phyloP scores from a whole-genome alignment of 2,797 vertebrate species.

The Eulemur rubriventer region DNA sequence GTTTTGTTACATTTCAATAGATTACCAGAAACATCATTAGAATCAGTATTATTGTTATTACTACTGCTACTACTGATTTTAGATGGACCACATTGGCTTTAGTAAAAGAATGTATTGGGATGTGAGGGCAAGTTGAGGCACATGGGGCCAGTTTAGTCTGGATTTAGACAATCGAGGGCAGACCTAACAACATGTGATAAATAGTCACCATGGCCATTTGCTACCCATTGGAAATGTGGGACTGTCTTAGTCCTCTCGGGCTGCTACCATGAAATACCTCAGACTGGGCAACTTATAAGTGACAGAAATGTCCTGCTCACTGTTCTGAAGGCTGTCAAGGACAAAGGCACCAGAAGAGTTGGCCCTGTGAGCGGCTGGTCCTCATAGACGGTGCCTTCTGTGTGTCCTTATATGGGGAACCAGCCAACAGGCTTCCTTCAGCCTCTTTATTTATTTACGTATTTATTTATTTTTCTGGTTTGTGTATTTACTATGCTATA shows the following conservation, averaged over 20 bases:
- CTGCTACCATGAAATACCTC: neutral
- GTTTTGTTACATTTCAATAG: neutral
- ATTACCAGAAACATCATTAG: neutral
- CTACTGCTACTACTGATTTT: neutral
- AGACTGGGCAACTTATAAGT: neutral
- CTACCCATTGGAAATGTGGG: accelerated
- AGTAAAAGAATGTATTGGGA: neutral
- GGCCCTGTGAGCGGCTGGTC: neutral
- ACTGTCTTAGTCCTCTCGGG: accelerated
- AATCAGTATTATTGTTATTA: neutral
- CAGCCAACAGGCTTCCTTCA: neutral
- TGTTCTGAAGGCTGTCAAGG: neutral
- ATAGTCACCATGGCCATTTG: neutral
- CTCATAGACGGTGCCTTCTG: neutral
- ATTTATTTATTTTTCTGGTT: no score
- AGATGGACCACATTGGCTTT: neutral
- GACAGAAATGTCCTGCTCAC: neutral
- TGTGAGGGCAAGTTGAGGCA: neutral
- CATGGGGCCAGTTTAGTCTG: neutral
- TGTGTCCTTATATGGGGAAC: neutral
- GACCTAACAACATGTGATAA: no score
- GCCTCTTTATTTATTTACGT: no score
- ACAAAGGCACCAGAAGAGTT: no score
- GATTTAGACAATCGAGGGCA: accelerated
- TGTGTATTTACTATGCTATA: no score